Evolutionary conservation across 2,797 vertebrate genomes (phyloP).

Genomic region (Tadarida brasiliensis): DNA sequence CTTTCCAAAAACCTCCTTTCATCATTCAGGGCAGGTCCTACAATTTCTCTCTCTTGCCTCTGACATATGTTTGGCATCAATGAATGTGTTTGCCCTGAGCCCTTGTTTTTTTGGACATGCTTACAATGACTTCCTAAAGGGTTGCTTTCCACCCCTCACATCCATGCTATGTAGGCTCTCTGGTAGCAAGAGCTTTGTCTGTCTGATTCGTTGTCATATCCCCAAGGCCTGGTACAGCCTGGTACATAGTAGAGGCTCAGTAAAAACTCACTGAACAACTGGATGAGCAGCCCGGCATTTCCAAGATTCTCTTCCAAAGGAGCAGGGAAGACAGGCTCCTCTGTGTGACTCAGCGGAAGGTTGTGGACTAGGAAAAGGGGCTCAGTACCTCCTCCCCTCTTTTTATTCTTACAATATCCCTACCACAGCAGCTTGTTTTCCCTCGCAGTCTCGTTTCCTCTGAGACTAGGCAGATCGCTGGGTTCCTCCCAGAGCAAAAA

Average conservation of each 20-base stretch:
- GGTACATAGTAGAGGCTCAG: not conserved
- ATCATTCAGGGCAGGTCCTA: constrained; percentile 29
- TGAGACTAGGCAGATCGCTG: not conserved
- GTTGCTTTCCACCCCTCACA: not conserved
- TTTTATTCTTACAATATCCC: not conserved
- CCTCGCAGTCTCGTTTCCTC: not conserved
- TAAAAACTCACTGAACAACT: not conserved
- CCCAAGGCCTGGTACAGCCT: not conserved
- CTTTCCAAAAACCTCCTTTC: constrained; percentile 31
- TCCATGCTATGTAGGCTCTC: not conserved
- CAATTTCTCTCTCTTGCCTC: not conserved
- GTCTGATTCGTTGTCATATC: not conserved
- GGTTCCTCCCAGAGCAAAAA: constrained; percentile 35
- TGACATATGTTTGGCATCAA: constrained; percentile 12
- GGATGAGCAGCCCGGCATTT: not conserved
- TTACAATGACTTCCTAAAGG: constrained; percentile 12
- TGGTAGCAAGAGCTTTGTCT: not conserved
- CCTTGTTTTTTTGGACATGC: not conserved
- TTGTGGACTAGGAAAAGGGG: not conserved
- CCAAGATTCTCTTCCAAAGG: not conserved
- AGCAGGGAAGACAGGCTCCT: not conserved
- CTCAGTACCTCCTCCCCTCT: not conserved
- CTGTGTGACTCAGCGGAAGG: not conserved
- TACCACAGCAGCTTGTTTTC: not conserved
- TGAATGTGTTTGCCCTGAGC: constrained; percentile 21